These are phyloP conservation scores for Tipula unca DNA, from an alignment of 2,888 invertebrate species.

Conservation along the genomic window DNA sequence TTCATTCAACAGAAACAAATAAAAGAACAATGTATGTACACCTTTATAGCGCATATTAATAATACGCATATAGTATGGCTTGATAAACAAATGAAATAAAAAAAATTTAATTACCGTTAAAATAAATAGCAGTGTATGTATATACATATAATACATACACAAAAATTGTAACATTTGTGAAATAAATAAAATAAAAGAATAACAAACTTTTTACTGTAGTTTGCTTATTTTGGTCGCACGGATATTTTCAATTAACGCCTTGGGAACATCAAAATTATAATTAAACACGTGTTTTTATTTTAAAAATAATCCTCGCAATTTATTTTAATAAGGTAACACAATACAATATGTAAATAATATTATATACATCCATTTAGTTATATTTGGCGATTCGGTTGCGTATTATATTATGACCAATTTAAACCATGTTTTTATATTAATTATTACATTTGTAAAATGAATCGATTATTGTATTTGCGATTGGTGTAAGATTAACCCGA, in stretches of 20 bases:
- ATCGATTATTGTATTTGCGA: not conserved
- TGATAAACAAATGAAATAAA: not conserved
- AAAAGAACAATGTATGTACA: not conserved
- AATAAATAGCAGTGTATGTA: not conserved
- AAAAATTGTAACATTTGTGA: not conserved
- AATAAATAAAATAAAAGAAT: not conserved
- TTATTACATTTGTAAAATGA: not conserved
- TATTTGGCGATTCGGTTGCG: too few species aligned
- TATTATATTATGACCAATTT: not conserved
- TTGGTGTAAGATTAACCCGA: not conserved
- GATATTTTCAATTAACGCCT: constrained; percentile 14
- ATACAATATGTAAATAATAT: not conserved
- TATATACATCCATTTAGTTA: too few species aligned
- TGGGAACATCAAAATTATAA: not conserved
- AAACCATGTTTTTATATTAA: not conserved
- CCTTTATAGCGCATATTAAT: not conserved
- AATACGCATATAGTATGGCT: not conserved
- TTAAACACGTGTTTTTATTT: not conserved
- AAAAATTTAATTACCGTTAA: not conserved
- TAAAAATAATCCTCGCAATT: not conserved
- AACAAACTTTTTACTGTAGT: not conserved
- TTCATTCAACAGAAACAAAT: not conserved
- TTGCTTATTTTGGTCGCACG: not conserved
- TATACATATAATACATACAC: not conserved
- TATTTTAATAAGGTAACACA: not conserved